Conservation (phyloP, 2,888 invertebrate genomes). For the Entomobrya multifasciata region DNA sequence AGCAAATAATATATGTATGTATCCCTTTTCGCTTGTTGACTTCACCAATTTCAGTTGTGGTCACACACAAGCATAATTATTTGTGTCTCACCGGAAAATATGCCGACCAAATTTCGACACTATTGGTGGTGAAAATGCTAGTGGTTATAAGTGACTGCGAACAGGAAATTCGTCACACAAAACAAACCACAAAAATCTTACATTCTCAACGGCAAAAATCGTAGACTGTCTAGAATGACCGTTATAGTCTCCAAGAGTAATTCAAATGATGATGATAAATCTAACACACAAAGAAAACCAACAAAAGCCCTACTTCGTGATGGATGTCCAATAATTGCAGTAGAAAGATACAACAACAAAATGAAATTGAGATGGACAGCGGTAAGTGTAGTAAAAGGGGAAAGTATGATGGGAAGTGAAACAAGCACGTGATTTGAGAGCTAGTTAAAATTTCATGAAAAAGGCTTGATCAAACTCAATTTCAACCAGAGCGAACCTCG, state of each 20-base stretch:
- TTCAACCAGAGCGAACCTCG: background rate
- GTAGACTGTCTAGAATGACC: too few relatives aligned
- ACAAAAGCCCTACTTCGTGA: background rate
- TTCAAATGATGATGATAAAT: background rate
- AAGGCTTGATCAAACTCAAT: conserved; percentile 60
- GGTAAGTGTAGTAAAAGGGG: background rate
- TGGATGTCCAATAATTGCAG: too few relatives aligned
- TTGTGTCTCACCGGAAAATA: conserved; percentile 20
- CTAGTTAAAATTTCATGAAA: conserved; percentile 62
- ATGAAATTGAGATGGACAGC: conserved; percentile 5
- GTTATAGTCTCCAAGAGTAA: background rate
- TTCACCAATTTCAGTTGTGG: conserved; percentile 40
- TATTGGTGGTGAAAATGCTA: background rate
- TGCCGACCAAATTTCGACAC: background rate
- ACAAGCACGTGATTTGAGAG: conserved; percentile 62
- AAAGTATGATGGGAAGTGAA: conserved; percentile 46
- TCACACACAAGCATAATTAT: conserved; percentile 41
- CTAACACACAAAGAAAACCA: background rate
- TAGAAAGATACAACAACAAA: conserved; percentile 12
- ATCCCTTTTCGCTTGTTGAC: conserved; percentile 55
- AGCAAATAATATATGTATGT: background rate
- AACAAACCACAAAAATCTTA: conserved; percentile 44
- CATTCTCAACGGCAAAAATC: too few relatives aligned
- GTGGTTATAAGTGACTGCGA: conserved; percentile 8
- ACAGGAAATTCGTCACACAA: conserved; percentile 48